Percentiles rank a stretch among this genome's conserved stretches.
phyloP scores from a whole-genome alignment of 1,140 invertebrate species.

The Aphidius gifuensis region DNA sequence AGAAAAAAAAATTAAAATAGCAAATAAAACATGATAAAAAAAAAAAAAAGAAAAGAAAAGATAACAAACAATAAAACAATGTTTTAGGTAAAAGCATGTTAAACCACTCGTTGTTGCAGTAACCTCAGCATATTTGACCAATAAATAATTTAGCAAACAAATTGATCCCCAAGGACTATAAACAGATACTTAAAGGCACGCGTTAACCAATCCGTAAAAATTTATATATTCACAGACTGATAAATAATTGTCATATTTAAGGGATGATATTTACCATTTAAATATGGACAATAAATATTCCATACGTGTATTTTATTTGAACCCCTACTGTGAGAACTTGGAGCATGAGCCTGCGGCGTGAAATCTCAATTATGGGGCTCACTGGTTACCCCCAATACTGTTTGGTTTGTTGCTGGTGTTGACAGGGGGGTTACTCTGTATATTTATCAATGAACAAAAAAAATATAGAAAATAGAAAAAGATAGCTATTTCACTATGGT shows the following conservation, averaged over 20 bases:
- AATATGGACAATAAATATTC: conserved; percentile 36
- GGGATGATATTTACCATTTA: neutral
- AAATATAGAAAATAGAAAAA: neutral
- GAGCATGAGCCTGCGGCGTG: conserved; percentile 49
- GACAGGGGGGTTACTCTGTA: conserved; percentile 36
- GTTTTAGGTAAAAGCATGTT: conserved; percentile 43
- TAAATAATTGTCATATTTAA: conserved; percentile 10
- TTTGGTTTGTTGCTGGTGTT: conserved; percentile 38
- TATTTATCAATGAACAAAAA: conserved; percentile 19
- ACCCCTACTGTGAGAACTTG: conserved; percentile 54
- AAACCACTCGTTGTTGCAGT: conserved; percentile 35
- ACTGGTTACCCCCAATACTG: conserved; percentile 22
- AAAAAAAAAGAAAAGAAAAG: too few species aligned
- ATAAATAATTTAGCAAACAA: conserved; percentile 57
- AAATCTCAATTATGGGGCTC: conserved; percentile 53
- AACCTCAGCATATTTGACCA: conserved; percentile 50
- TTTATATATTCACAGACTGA: conserved; percentile 15
- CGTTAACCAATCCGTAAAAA: conserved; percentile 29
- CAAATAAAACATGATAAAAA: too few species aligned
- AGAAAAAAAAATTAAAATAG: too few species aligned
- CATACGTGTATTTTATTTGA: conserved; percentile 10
- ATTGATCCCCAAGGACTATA: conserved; percentile 54
- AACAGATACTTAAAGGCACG: conserved; percentile 55
- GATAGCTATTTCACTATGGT: too few species aligned
- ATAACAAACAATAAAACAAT: conserved; percentile 39